Percentiles rank a stretch among this genome's conserved stretches.
Conservation (phyloP, 1,140 invertebrate species). For the Plodia interpunctella region DNA sequence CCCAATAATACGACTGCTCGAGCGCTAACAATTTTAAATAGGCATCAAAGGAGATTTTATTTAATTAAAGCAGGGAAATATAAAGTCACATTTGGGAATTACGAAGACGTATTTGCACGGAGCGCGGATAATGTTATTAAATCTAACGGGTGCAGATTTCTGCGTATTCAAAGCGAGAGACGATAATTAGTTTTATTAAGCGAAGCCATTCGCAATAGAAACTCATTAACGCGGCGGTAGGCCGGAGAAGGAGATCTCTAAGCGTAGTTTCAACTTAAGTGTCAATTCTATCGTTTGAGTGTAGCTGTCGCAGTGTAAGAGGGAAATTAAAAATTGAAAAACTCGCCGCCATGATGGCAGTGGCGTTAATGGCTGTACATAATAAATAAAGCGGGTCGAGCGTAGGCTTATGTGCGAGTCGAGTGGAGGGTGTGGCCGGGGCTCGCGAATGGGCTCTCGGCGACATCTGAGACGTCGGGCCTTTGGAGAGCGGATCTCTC, state of each 20-base stretch:
- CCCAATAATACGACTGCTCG: constrained; percentile 26
- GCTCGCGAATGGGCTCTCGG: constrained; percentile 67
- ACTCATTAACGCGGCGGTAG: constrained; percentile 25
- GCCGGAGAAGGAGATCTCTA: constrained; percentile 22
- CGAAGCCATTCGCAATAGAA: constrained; percentile 21
- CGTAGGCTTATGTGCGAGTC: constrained; percentile 70
- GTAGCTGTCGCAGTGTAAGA: constrained; percentile 45
- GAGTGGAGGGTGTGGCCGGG: constrained; percentile 71
- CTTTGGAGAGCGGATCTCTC: constrained; percentile 59
- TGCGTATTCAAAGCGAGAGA: constrained; percentile 2
- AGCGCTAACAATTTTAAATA: constrained; percentile 24
- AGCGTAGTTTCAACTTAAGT: constrained; percentile 55
- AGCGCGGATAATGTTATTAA: not conserved
- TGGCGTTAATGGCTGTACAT: constrained; percentile 74
- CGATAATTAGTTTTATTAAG: constrained; percentile 7
- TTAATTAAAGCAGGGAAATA: constrained; percentile 8
- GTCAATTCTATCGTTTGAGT: constrained; percentile 58
- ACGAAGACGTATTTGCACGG: not conserved
- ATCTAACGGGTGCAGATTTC: not conserved
- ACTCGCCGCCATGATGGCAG: constrained; percentile 67
- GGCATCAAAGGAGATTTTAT: constrained; percentile 8
- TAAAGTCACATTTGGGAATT: not conserved
- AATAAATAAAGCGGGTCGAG: constrained; percentile 72
- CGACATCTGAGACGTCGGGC: constrained; percentile 70
- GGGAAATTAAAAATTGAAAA: constrained; percentile 74